These are phyloP conservation scores for Vanacampus margaritifer DNA, from an alignment of 2,113 vertebrate species.

Conservation along the genomic window DNA sequence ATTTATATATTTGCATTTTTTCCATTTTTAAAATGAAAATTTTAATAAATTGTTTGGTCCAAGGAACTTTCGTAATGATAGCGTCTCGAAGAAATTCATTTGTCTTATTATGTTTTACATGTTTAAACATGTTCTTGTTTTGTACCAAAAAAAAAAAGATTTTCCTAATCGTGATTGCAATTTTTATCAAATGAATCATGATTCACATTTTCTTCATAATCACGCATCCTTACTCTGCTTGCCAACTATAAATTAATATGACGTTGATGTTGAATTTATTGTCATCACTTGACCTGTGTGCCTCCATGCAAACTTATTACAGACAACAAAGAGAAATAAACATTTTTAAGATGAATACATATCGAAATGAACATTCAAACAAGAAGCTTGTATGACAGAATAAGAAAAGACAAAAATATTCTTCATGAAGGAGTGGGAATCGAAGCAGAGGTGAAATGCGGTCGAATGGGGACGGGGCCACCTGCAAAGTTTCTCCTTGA, in stretches of 20 bases:
- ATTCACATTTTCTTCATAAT: no score
- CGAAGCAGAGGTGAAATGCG: background rate
- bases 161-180: no score
- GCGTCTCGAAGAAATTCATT: no score
- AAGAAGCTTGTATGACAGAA: conserved; percentile 24
- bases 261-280: background rate
- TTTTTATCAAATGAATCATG: no score
- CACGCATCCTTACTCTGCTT: no score
- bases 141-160: no score
- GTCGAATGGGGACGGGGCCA: background rate
- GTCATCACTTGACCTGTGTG: background rate
- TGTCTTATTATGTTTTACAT: no score
- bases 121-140: no score
- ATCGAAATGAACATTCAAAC: conserved; percentile 25
- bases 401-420: conserved; percentile 8
- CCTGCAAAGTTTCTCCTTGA: background rate
- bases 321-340: conserved; percentile 48
- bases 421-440: conserved; percentile 7
- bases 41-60: no score
- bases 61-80: no score
- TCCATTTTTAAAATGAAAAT: no score
- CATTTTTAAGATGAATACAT: conserved; percentile 26
- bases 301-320: background rate
- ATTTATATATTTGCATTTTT: no score
- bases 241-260: background rate